Conservation (phyloP, 2,888 invertebrate species). For the Boloria euphrosyne region DNA sequence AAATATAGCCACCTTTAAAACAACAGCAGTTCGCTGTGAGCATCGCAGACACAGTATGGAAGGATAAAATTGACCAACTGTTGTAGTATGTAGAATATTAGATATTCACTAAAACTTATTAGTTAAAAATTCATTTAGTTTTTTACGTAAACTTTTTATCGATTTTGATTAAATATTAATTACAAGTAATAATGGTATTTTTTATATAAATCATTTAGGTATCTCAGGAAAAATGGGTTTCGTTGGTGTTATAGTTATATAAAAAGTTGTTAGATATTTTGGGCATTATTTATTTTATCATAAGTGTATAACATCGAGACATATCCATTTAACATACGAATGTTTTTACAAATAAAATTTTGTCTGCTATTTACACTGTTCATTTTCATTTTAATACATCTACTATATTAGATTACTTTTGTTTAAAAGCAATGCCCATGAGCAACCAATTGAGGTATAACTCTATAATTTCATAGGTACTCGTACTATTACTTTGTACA, state of each 20-base stretch:
- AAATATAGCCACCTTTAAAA: too few relatives aligned
- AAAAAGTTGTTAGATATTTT: constrained; percentile 31
- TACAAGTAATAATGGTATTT: too few relatives aligned
- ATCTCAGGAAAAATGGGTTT: neutral
- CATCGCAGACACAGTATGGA: too few relatives aligned
- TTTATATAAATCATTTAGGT: neutral
- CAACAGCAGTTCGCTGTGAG: too few relatives aligned
- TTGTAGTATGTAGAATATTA: too few relatives aligned
- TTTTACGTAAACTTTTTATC: too few relatives aligned
- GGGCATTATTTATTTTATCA: constrained; percentile 71
- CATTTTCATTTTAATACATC: constrained; percentile 52
- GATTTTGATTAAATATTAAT: too few relatives aligned
- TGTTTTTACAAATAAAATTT: constrained; percentile 74
- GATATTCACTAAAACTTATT: too few relatives aligned
- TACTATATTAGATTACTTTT: constrained; percentile 40
- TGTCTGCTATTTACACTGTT: constrained; percentile 72
- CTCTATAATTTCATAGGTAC: constrained; percentile 31
- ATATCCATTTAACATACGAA: constrained; percentile 73
- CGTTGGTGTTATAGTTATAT: neutral
- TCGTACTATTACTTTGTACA: constrained; percentile 33
- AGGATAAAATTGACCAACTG: too few relatives aligned
- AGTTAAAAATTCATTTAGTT: too few relatives aligned
- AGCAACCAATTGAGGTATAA: constrained; percentile 52
- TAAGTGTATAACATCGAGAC: constrained; percentile 81
- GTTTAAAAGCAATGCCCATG: constrained; percentile 53